Conservation (phyloP, 2,113 vertebrate genomes). For the Ascaphus truei region DNA sequence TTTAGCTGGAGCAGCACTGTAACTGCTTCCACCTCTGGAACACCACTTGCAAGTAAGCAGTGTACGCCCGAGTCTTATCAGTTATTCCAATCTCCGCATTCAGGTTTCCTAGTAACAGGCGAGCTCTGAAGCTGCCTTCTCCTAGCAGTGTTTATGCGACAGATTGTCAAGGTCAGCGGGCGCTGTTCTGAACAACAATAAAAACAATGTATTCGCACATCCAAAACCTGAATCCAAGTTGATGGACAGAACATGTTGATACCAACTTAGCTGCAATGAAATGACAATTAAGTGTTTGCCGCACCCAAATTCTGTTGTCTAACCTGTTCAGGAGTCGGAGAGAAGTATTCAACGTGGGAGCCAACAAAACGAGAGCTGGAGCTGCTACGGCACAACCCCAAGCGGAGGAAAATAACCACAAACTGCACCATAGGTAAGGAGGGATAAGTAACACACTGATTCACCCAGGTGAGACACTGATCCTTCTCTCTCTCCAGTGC, state of each 20-base stretch:
- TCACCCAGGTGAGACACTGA: too few species aligned
- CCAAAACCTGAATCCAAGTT: conserved; percentile 30
- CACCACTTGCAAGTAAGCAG: too few species aligned
- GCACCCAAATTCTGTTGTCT: conserved; percentile 43
- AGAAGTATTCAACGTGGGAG: conserved; percentile 98
- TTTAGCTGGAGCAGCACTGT: too few species aligned
- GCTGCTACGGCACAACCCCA: conserved; percentile 96
- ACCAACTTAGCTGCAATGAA: background rate
- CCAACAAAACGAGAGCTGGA: conserved; percentile 96
- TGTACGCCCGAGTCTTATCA: too few species aligned
- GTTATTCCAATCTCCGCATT: too few species aligned
- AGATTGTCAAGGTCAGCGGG: conserved; percentile 3
- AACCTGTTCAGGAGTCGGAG: conserved; percentile 79
- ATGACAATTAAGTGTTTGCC: background rate
- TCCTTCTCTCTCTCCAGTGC: too few species aligned
- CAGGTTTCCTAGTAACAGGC: too few species aligned
- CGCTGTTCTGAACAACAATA: background rate
- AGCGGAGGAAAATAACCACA: conserved; percentile 95
- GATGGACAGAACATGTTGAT: background rate
- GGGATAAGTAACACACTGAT: too few species aligned
- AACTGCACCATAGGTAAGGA: conserved; percentile 96
- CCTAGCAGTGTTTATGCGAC: background rate
- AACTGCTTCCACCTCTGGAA: too few species aligned
- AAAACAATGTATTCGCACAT: background rate
- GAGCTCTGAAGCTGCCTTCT: too few species aligned